Evolutionary conservation across 2,113 vertebrate genomes (phyloP).

Genomic region (Trinectes maculatus): DNA sequence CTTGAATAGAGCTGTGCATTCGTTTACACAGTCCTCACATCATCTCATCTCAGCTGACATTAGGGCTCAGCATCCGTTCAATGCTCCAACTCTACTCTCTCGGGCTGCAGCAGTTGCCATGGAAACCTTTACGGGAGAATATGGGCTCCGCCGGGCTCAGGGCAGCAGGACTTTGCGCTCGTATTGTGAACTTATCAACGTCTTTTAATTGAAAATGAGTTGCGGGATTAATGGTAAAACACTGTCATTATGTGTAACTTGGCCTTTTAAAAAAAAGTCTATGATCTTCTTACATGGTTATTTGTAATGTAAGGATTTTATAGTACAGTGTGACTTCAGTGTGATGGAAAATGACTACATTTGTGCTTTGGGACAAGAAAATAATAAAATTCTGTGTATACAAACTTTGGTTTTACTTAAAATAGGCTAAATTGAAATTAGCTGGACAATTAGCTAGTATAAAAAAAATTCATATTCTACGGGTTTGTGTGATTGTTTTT

Average conservation of each 20-base stretch:
- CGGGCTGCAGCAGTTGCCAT: constrained; percentile 85
- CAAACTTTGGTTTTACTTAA: too few species aligned
- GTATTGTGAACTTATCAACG: constrained; percentile 38
- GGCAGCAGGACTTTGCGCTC: constrained; percentile 23
- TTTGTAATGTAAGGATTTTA: background rate
- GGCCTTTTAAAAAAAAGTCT: too few species aligned
- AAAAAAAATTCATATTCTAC: too few species aligned
- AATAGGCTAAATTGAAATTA: too few species aligned
- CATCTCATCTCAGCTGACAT: constrained; percentile 78
- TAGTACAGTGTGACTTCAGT: background rate
- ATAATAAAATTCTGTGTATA: too few species aligned
- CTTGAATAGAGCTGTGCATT: background rate
- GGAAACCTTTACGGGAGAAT: constrained; percentile 85
- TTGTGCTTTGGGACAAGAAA: background rate
- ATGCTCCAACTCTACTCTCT: constrained; percentile 83
- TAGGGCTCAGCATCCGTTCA: constrained; percentile 82
- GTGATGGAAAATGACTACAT: background rate
- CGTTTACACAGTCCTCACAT: constrained; percentile 68
- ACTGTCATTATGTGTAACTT: background rate
- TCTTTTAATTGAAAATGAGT: constrained; percentile 27
- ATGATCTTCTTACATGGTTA: background rate
- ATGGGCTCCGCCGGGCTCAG: constrained; percentile 52
- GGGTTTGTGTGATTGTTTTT: too few species aligned
- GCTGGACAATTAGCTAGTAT: too few species aligned
- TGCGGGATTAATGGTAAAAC: constrained; percentile 6